Percentiles rank a stretch among this genome's conserved stretches.
These are phyloP conservation scores for Leptinotarsa haldemani DNA, from an alignment of 2,888 invertebrate genomes.

Conservation along the genomic window DNA sequence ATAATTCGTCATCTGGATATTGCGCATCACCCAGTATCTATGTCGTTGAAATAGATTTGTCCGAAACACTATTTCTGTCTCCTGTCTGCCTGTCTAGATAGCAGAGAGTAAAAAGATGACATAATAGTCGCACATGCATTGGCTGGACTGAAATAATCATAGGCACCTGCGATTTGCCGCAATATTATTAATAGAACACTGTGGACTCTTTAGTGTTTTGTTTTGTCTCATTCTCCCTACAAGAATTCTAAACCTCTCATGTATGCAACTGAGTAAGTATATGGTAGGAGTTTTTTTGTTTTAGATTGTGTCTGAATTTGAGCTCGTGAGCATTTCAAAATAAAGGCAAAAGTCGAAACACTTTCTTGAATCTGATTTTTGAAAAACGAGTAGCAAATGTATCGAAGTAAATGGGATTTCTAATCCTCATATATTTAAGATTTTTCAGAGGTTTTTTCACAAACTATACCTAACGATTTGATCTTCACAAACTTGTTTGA, in stretches of 20 bases:
- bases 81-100: slow-evolving; percentile 46
- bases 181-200: slow-evolving; percentile 46
- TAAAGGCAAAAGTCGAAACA: too few relatives aligned
- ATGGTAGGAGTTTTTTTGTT: slow-evolving; percentile 21
- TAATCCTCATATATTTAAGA: too few relatives aligned
- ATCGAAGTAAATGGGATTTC: too few relatives aligned
- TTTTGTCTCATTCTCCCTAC: slow-evolving; percentile 35
- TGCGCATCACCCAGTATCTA: slow-evolving; percentile 14
- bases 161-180: slow-evolving; percentile 50
- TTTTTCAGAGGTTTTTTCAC: too few relatives aligned
- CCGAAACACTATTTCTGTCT: slow-evolving; percentile 46
- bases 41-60: slow-evolving; percentile 29
- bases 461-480: too few relatives aligned
- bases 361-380: too few relatives aligned
- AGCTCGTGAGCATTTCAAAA: too few relatives aligned
- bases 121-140: slow-evolving; percentile 53
- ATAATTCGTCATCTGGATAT: neutral
- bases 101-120: slow-evolving; percentile 52
- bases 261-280: slow-evolving; percentile 30
- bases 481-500: too few relatives aligned
- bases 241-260: slow-evolving; percentile 37
- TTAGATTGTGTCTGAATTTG: neutral
- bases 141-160: slow-evolving; percentile 43
- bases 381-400: too few relatives aligned
- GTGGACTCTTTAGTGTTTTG: slow-evolving; percentile 31